Percentiles rank a stretch among this genome's conserved stretches.
Evolutionary conservation across 1,140 invertebrate genomes (phyloP).

Genomic region (Polypedilum vanderplanki): DNA sequence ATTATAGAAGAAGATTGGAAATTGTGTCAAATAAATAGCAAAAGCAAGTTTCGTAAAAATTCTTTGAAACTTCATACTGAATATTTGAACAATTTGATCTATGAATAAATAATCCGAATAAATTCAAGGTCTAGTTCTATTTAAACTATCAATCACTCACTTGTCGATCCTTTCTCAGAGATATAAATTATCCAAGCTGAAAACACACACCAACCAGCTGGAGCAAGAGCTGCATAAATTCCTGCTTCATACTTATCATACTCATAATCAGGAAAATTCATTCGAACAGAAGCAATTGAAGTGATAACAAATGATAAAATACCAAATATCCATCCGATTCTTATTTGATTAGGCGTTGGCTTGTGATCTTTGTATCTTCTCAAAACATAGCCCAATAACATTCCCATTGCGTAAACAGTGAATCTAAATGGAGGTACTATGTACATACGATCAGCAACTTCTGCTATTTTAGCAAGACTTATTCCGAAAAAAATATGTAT

Average conservation of each 20-base stretch:
- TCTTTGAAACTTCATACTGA: slow-evolving; percentile 34
- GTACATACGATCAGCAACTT: slow-evolving; percentile 51
- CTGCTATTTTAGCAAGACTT: neutral
- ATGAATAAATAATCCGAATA: slow-evolving; percentile 29
- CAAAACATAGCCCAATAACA: slow-evolving; percentile 50
- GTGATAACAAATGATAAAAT: slow-evolving; percentile 48
- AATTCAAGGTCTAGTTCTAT: neutral
- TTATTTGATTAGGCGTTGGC: slow-evolving; percentile 43
- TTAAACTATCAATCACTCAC: slow-evolving; percentile 42
- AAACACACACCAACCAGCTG: slow-evolving; percentile 60
- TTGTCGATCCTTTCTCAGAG: slow-evolving; percentile 47
- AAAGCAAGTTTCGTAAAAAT: slow-evolving; percentile 54
- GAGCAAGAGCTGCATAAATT: slow-evolving; percentile 62
- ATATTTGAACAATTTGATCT: slow-evolving; percentile 34
- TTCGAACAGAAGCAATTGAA: slow-evolving; percentile 54
- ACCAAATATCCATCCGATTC: slow-evolving; percentile 50
- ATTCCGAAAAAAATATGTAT: slow-evolving; percentile 63
- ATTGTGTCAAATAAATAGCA: slow-evolving; percentile 59
- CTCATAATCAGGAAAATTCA: slow-evolving; percentile 57
- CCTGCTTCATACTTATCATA: slow-evolving; percentile 59
- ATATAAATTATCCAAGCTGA: slow-evolving; percentile 56
- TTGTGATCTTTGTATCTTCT: slow-evolving; percentile 38
- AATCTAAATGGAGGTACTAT: slow-evolving; percentile 53
- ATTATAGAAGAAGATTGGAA: slow-evolving; percentile 61
- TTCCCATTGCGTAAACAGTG: slow-evolving; percentile 56